Percentiles rank a stretch among this genome's conserved stretches.
These are phyloP conservation scores for Drosophila azteca DNA, from an alignment of 1,140 invertebrate genomes.

Conservation along the genomic window DNA sequence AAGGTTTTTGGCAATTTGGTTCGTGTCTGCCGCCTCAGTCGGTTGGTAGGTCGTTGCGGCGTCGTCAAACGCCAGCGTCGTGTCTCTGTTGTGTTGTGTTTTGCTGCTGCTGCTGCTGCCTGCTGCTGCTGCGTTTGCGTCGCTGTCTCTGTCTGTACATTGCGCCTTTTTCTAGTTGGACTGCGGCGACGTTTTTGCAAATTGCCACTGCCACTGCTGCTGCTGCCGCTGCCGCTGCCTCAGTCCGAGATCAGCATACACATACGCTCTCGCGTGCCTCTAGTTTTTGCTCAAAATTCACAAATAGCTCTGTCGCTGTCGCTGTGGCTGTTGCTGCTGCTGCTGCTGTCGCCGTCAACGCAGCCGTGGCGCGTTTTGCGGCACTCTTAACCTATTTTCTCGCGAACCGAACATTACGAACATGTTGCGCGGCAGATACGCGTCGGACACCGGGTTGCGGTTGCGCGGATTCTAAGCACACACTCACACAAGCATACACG, in stretches of 20 bases:
- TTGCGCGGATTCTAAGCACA: conserved; percentile 78
- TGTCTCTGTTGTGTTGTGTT: conserved; percentile 43
- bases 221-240: conserved; percentile 66
- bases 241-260: conserved; percentile 64
- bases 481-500: conserved; percentile 40
- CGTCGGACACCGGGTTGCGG: conserved; percentile 74
- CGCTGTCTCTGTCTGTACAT: conserved; percentile 34
- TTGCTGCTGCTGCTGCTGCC: conserved; percentile 41
- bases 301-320: conserved; percentile 37
- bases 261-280: conserved; percentile 61
- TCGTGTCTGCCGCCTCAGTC: conserved; percentile 76
- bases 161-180: conserved; percentile 77
- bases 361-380: conserved; percentile 60
- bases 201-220: conserved; percentile 57
- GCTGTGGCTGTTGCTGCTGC: conserved; percentile 5
- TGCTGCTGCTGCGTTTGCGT: conserved; percentile 44
- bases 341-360: conserved; percentile 31
- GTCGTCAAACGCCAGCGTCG: conserved; percentile 45
- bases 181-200: conserved; percentile 40
- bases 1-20: conserved; percentile 84
- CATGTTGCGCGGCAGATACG: conserved; percentile 82
- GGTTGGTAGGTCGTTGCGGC: conserved; percentile 79
- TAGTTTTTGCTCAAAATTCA: conserved; percentile 33
- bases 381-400: conserved; percentile 83
- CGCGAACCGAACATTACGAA: conserved; percentile 77